Conservation (phyloP, 30 jellyfish, hydroid and myxozoan species). For the Catostylus mosaicus region DNA sequence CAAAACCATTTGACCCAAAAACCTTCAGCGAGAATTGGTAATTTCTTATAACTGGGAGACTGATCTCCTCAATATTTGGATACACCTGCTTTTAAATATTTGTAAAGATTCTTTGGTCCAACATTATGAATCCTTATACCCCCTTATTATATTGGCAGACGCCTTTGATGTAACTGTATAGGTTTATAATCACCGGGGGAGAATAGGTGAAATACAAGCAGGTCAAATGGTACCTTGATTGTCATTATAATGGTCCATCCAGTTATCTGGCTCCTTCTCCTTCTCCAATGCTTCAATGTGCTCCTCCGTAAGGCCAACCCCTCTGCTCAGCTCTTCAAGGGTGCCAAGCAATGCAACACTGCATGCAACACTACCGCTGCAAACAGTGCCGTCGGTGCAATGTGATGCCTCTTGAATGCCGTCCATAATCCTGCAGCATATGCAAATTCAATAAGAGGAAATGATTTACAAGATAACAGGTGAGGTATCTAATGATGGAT, state of each 20-base stretch:
- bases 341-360: slow-evolving; percentile 96
- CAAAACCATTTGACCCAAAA: neutral
- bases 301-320: slow-evolving; percentile 85
- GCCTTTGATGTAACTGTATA: no score
- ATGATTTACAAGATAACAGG: no score
- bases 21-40: no score
- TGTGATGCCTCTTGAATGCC: slow-evolving; percentile 95
- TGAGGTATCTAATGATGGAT: no score
- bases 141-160: no score
- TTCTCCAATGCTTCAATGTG: slow-evolving; percentile 74
- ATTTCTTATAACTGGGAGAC: no score
- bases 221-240: slow-evolving; percentile 44
- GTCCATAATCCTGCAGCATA: slow-evolving; percentile 73
- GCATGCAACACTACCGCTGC: slow-evolving; percentile 98
- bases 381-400: slow-evolving; percentile 80
- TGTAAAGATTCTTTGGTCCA: no score
- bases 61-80: no score
- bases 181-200: no score
- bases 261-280: slow-evolving; percentile 77
- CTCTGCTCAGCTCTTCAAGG: slow-evolving; percentile 88
- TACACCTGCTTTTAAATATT: no score
- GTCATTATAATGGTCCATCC: slow-evolving; percentile 70
- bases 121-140: no score
- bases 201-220: no score
- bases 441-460: neutral